Base-by-base conservation (phyloP, 1,140 invertebrate genomes). In the Bombus polaris region DNA sequence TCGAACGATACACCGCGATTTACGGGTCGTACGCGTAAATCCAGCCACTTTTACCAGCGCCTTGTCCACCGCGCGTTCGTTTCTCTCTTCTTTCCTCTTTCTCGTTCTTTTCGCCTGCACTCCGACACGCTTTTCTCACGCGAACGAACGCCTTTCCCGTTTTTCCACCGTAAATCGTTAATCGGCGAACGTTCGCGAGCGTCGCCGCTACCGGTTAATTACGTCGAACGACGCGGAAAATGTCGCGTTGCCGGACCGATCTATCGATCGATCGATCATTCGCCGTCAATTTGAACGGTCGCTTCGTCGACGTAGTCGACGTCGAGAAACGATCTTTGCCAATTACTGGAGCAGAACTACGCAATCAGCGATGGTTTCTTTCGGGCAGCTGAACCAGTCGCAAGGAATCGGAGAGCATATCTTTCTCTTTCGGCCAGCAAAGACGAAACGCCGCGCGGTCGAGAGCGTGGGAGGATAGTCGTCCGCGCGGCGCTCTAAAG, bases 401-500 rank as follows among this genome's bases (percentile, higher is more conserved):
- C 39, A 1, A 53, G 42, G 44, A 74, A 47, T 44, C 44, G 83
- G 37, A 76, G 66, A 59, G 28, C 28, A 39, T 74, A 47, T 87
- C 81, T 81, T 74, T 85, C 53, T 81, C 77, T 57, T 75, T 39
- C 42, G 53, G 65, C 9, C 66, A 18, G 62, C 62, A n/a, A 65
- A 65, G 13, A n/a, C 62, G 62, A 32, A 15, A 32, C 68, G 57
- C 13, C 57, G 37, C 37, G 70, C 71, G 70, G 6, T 47, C 28
- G 37, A n/a, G 70, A 39, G 88, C 89, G 88, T 90, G 66, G 89
- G 88, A 87, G 86, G 79, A 90, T 80, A 66, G 62, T 86, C 79
- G 71, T 80, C 47, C 47, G 47, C 47, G 47, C 47, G 47, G 18
- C 18, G 28, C 47, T 90, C 68, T 81, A 74, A 84, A 65, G 28